A percentile compares a stretch with the other conserved stretches of the same genome.
These are phyloP conservation scores for Otocyon megalotis DNA, from an alignment of 2,113 vertebrate species.

Conservation along the genomic window DNA sequence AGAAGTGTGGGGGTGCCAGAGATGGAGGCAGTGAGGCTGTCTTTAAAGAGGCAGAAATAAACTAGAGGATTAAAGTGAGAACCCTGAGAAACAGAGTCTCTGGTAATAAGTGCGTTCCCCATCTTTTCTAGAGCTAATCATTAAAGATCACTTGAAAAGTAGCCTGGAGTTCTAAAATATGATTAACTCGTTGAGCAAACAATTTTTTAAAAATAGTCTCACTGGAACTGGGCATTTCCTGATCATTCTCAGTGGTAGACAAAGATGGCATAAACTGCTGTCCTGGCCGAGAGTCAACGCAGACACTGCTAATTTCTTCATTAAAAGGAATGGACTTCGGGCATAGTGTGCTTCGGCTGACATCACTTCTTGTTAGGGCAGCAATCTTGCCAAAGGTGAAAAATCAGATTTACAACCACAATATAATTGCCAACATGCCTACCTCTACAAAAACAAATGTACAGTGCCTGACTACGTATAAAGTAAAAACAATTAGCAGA, in stretches of 20 bases:
- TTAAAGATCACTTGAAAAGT: conserved; percentile 64
- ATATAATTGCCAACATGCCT: neutral
- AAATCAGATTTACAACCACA: conserved; percentile 28
- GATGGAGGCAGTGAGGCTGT: conserved; percentile 10
- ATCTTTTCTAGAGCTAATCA: conserved; percentile 62
- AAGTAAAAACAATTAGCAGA: neutral
- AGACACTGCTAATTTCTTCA: neutral
- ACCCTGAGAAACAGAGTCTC: neutral
- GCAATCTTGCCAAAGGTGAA: neutral
- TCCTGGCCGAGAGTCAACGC: neutral
- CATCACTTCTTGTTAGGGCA: neutral
- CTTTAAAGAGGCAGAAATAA: conserved; percentile 66
- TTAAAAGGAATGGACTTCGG: neutral
- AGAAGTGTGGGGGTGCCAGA: neutral
- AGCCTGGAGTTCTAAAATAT: conserved; percentile 29
- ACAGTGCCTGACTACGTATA: neutral
- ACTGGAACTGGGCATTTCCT: neutral
- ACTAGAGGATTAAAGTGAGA: conserved; percentile 32
- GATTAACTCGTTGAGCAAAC: conserved; percentile 48
- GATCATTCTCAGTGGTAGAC: neutral
- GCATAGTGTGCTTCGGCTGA: neutral
- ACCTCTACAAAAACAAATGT: neutral
- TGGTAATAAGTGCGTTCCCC: neutral
- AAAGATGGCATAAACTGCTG: conserved; percentile 14
- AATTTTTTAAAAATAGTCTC: conserved; percentile 44